These are phyloP conservation scores for Enteromius viviparus DNA, from an alignment of 2,797 vertebrate genomes.

Conservation along the genomic window DNA sequence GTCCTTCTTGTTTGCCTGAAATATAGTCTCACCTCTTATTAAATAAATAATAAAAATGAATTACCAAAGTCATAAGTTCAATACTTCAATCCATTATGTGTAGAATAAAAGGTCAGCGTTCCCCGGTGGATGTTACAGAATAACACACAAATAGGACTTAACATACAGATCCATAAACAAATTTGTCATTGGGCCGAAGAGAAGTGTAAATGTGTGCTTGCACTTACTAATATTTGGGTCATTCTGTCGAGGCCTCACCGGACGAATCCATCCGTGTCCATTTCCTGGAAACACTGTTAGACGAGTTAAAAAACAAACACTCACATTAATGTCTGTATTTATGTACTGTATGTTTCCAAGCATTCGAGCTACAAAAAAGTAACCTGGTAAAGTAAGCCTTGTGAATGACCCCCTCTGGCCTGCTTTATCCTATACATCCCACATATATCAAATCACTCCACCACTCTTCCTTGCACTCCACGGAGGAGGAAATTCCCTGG, in stretches of 20 bases:
- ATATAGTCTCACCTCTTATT: slow-evolving; percentile 31
- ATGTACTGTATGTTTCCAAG: not conserved
- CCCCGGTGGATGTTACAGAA: slow-evolving; percentile 46
- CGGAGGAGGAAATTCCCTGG: slow-evolving; percentile 56
- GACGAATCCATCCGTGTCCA: not conserved
- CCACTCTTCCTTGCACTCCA: slow-evolving; percentile 19
- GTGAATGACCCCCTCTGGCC: not conserved
- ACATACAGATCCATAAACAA: slow-evolving; percentile 57
- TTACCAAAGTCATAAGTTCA: slow-evolving; percentile 54
- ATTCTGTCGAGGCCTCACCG: slow-evolving; percentile 1
- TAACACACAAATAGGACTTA: slow-evolving; percentile 49
- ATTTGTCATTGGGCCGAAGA: slow-evolving; percentile 54
- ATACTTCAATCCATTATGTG: slow-evolving; percentile 53
- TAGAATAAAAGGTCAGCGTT: slow-evolving; percentile 49
- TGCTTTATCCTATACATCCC: slow-evolving; percentile 25
- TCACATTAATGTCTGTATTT: not conserved
- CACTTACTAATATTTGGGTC: slow-evolving; percentile 45
- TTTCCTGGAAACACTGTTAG: slow-evolving; percentile 3
- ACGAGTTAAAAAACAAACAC: not conserved
- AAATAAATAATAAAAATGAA: slow-evolving; percentile 43
- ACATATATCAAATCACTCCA: slow-evolving; percentile 14
- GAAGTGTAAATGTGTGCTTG: slow-evolving; percentile 40
- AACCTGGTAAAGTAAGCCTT: slow-evolving; percentile 1
- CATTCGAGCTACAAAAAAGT: not conserved
- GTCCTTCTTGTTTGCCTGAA: slow-evolving; percentile 25